A percentile compares a stretch with the other conserved stretches of the same genome.
These are phyloP conservation scores for Bubo bubo DNA, from an alignment of 2,113 vertebrate genomes.

Conservation along the genomic window DNA sequence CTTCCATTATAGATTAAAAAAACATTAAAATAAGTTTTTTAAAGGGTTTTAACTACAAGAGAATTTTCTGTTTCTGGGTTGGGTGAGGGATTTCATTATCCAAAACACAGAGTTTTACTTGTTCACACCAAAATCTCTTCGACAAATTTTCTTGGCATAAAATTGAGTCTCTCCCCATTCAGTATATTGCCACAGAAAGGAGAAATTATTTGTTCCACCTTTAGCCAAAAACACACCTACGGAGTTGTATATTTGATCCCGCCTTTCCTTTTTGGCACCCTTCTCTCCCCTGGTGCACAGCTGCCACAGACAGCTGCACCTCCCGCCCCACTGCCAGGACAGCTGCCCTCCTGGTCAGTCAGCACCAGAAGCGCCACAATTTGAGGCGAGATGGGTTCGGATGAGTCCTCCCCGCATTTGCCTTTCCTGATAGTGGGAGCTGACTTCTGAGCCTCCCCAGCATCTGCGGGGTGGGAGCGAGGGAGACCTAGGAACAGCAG, in stretches of 20 bases:
- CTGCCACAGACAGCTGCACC: neutral
- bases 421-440: neutral
- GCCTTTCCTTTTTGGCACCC: neutral
- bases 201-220: neutral
- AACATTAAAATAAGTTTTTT: neutral
- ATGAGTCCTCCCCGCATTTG: neutral
- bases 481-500: neutral
- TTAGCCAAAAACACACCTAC: neutral
- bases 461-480: accelerated
- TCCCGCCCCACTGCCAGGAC: neutral
- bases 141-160: neutral
- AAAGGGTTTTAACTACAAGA: neutral
- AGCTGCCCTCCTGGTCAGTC: neutral
- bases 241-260: neutral
- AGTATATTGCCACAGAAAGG: neutral
- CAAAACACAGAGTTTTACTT: neutral
- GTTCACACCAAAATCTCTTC: neutral
- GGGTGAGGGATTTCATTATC: neutral
- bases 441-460: neutral
- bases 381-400: accelerated
- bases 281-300: accelerated
- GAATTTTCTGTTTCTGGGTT: neutral
- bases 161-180: neutral
- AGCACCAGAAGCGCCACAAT: neutral
- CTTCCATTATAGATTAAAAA: neutral